phyloP scores from a whole-genome alignment of 2,888 invertebrate genomes.

The Chrysina gloriosa region DNA sequence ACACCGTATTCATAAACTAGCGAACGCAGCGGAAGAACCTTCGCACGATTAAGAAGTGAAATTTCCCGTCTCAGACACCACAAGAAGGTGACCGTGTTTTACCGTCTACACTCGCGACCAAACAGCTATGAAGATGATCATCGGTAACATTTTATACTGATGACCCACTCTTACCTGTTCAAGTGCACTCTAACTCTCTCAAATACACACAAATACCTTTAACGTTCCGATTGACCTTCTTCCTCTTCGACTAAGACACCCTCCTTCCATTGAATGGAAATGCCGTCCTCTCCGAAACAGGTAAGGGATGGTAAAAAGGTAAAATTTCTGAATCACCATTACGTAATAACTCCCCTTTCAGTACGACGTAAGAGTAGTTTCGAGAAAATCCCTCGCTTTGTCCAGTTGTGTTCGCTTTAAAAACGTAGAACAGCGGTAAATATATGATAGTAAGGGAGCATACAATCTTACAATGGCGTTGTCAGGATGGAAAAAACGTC shows the following conservation, averaged over 20 bases:
- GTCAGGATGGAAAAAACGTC: no score
- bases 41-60: slow-evolving; percentile 53
- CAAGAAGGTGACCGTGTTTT: slow-evolving; percentile 58
- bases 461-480: no score
- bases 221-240: not conserved
- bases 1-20: slow-evolving; percentile 20
- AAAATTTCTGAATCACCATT: not conserved
- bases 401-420: no score
- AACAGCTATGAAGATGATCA: slow-evolving; percentile 58
- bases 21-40: slow-evolving; percentile 51
- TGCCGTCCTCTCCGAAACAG: not conserved
- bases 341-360: not conserved
- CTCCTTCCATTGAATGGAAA: not conserved
- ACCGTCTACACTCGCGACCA: slow-evolving; percentile 57
- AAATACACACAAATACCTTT: slow-evolving; percentile 17
- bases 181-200: slow-evolving; percentile 25
- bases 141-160: slow-evolving; percentile 59
- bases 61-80: slow-evolving; percentile 47
- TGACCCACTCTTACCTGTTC: slow-evolving; percentile 56
- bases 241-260: not conserved
- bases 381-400: not conserved
- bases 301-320: not conserved
- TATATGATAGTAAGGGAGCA: no score
- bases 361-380: not conserved
- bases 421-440: no score